These are phyloP conservation scores for Geopemphigus sp. DNA, from an alignment of 1,140 invertebrate species.

Conservation along the genomic window DNA sequence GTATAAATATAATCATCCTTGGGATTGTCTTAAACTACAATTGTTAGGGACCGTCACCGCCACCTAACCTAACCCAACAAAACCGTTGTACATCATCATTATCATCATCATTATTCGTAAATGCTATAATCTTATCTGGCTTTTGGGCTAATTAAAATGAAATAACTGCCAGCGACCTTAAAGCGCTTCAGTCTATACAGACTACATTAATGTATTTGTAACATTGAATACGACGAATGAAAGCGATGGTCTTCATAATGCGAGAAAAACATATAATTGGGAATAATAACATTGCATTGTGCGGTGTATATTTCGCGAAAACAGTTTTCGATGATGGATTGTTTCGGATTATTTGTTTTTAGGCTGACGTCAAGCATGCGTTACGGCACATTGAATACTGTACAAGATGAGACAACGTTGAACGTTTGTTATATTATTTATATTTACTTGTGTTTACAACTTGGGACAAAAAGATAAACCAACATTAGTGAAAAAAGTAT, in stretches of 20 bases:
- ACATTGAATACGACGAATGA: neutral
- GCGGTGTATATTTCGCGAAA: neutral
- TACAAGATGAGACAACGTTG: neutral
- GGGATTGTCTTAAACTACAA: neutral
- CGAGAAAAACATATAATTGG: neutral
- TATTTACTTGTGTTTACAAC: neutral
- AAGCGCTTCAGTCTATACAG: neutral
- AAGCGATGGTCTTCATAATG: neutral
- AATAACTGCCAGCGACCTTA: neutral
- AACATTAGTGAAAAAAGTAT: neutral
- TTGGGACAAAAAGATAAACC: too few relatives aligned
- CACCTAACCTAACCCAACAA: too few relatives aligned
- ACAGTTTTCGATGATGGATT: neutral
- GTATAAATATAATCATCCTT: neutral
- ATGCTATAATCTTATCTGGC: neutral
- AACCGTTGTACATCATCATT: neutral
- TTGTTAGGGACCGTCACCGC: neutral
- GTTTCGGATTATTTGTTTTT: neutral
- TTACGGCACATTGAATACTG: constrained; percentile 11
- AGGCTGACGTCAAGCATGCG: neutral
- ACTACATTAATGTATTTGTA: too few relatives aligned
- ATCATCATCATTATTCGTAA: too few relatives aligned
- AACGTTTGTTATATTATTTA: neutral
- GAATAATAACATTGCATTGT: neutral
- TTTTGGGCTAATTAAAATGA: neutral